Evolutionary conservation across 2,113 vertebrate species (phyloP).

Genomic region (Pterocles gutturalis): DNA sequence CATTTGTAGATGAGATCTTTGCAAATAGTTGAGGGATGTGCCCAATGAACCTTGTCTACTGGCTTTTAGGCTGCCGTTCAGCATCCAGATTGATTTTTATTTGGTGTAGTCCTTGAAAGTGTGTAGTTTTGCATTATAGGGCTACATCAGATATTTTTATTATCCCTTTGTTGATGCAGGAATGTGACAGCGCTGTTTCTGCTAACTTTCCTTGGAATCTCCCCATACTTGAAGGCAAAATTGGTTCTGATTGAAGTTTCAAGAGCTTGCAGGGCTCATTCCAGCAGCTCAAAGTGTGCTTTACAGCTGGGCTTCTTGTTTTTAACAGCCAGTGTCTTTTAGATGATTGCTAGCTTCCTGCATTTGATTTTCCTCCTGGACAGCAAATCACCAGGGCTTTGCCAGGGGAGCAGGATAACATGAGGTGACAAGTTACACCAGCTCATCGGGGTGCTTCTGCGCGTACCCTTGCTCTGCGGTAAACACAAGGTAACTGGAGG

Average conservation of each 20-base stretch:
- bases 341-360: background rate
- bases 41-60: constrained; percentile 1
- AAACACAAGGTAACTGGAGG: background rate
- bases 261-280: background rate
- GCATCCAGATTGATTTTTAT: background rate
- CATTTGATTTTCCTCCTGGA: background rate
- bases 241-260: background rate
- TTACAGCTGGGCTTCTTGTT: background rate
- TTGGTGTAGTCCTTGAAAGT: background rate
- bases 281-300: background rate
- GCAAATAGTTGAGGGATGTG: background rate
- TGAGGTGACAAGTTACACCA: fast-evolving
- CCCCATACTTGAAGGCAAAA: background rate
- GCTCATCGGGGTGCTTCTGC: fast-evolving
- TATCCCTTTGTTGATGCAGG: background rate
- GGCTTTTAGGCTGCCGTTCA: background rate
- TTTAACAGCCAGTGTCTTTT: background rate
- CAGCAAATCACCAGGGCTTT: background rate
- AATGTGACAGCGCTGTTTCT: background rate
- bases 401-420: background rate
- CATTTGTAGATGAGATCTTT: constrained; percentile 33
- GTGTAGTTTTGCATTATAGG: background rate
- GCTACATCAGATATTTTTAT: constrained; percentile 19
- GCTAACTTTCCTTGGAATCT: background rate
- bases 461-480: fast-evolving